These are phyloP conservation scores for Mormyrops boulengeri DNA, from an alignment of 2,797 vertebrate species.

Conservation along the genomic window DNA sequence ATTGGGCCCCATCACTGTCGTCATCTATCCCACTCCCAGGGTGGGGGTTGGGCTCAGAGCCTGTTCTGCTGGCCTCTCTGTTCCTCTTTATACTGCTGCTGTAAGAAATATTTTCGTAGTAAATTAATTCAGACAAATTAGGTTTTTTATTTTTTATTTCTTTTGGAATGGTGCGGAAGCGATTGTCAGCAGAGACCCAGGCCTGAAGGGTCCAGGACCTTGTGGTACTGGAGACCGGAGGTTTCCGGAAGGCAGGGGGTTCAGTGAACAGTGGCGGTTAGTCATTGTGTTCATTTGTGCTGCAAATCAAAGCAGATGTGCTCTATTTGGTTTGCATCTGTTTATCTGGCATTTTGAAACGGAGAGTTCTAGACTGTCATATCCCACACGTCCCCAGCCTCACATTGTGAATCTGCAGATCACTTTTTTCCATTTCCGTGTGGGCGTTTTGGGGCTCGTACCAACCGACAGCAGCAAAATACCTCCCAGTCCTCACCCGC, in stretches of 20 bases:
- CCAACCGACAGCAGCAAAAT: not conserved
- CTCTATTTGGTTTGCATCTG: constrained; percentile 15
- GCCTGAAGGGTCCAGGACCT: not conserved
- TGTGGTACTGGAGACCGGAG: not conserved
- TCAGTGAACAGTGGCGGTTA: constrained; percentile 35
- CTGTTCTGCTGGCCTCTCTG: not conserved
- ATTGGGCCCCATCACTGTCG: not conserved
- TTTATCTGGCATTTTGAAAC: not conserved
- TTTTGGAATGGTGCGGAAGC: not conserved
- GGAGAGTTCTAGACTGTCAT: not conserved
- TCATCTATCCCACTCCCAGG: not conserved
- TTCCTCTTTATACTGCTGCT: not conserved
- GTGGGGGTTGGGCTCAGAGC: not conserved
- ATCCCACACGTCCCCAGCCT: not conserved
- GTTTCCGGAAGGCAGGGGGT: not conserved
- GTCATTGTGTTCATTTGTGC: constrained; percentile 49
- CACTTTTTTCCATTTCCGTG: not conserved
- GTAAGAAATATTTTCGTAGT: not conserved
- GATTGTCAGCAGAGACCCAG: not conserved
- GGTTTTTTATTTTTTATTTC: not conserved
- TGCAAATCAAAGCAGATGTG: constrained; percentile 45
- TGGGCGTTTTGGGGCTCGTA: not conserved
- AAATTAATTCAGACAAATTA: not conserved
- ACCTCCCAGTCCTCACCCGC: not conserved
- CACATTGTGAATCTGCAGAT: not conserved